These are phyloP conservation scores for Gouania willdenowi DNA, from an alignment of 2,797 vertebrate genomes.

Conservation along the genomic window DNA sequence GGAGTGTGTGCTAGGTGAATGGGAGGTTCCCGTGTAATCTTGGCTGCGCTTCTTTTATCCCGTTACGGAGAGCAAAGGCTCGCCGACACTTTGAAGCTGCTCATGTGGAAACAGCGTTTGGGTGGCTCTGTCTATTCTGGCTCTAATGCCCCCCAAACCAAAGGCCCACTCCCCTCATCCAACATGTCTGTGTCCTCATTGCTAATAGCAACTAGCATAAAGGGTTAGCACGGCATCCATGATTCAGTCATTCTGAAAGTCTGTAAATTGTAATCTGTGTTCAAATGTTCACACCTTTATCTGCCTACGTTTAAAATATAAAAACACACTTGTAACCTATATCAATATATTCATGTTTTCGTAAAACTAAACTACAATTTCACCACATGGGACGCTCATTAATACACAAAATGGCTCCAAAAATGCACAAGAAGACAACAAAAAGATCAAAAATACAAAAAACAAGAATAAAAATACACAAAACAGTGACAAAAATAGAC, in stretches of 20 bases:
- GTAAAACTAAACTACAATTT: no score
- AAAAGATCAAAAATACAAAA: no score
- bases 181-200: slow-evolving; percentile 22
- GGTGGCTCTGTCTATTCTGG: slow-evolving; percentile 66
- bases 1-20: slow-evolving; percentile 67
- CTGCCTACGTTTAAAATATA: no score
- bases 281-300: no score
- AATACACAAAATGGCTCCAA: no score
- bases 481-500: no score
- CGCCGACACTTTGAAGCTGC: slow-evolving; percentile 55
- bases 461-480: no score
- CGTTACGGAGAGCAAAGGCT: slow-evolving; percentile 61
- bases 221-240: slow-evolving; percentile 20
- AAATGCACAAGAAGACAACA: no score
- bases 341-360: no score
- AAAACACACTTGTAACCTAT: not conserved
- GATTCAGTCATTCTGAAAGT: slow-evolving; percentile 13
- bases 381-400: no score
- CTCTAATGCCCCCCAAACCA: slow-evolving; percentile 52
- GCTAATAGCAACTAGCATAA: no score
- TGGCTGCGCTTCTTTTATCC: slow-evolving; percentile 70
- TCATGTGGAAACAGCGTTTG: slow-evolving; percentile 74
- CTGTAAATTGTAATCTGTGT: not conserved
- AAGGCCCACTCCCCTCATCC: slow-evolving; percentile 30
- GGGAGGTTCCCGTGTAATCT: slow-evolving; percentile 72